Percentiles rank a stretch among this genome's conserved stretches.
These are phyloP conservation scores for Prunella himalayana DNA, from an alignment of 2,113 vertebrate species.

Conservation along the genomic window DNA sequence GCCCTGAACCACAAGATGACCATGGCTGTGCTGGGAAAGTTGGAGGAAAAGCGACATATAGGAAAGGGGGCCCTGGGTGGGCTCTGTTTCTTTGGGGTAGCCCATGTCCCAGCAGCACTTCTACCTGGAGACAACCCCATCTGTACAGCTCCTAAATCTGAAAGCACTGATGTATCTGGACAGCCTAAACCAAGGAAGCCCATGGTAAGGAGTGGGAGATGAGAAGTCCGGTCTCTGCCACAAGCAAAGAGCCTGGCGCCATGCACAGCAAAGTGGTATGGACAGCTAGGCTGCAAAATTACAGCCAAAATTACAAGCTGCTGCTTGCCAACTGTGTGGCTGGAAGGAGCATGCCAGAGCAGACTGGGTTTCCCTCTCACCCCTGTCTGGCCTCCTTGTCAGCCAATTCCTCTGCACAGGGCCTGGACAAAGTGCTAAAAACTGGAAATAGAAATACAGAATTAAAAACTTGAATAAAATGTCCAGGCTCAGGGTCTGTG, in stretches of 20 bases:
- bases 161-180: neutral
- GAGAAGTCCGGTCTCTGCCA: neutral
- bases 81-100: neutral
- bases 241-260: fast-evolving
- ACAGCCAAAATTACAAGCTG: neutral
- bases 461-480: neutral
- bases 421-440: neutral
- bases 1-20: neutral
- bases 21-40: fast-evolving
- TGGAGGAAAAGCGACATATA: fast-evolving
- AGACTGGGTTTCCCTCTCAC: neutral
- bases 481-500: neutral
- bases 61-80: fast-evolving
- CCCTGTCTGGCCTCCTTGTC: neutral
- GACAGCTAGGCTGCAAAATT: neutral
- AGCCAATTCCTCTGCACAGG: neutral
- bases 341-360: neutral
- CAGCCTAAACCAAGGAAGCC: neutral
- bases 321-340: neutral
- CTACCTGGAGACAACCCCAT: neutral
- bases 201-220: fast-evolving
- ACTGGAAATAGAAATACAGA: neutral
- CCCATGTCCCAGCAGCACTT: neutral
- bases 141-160: neutral
- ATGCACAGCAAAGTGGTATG: fast-evolving